These are phyloP conservation scores for Hydrolagus affinis DNA, from an alignment of 2,113 vertebrate species.

Conservation along the genomic window DNA sequence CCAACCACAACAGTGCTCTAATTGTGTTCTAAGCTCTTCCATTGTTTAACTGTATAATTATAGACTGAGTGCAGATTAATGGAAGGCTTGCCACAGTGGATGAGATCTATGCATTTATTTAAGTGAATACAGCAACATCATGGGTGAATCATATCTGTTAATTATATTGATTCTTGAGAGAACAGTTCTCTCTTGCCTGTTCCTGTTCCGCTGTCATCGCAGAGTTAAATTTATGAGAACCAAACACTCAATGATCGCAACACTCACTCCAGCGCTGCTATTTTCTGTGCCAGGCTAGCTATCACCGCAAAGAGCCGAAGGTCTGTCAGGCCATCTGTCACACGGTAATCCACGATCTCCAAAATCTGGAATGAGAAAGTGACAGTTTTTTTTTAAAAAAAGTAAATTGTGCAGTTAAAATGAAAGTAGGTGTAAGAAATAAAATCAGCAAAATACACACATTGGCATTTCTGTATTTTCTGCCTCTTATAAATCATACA, in stretches of 20 bases:
- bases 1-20: constrained; percentile 37
- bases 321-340: constrained; percentile 88
- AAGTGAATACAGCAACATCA: too few relatives aligned
- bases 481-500: too few relatives aligned
- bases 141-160: neutral
- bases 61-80: constrained; percentile 47
- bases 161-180: neutral
- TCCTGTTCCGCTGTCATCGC: constrained; percentile 57
- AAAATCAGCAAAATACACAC: too few relatives aligned
- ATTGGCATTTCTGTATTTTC: too few relatives aligned
- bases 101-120: constrained; percentile 43
- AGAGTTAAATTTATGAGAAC: constrained; percentile 70
- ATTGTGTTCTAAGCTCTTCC: constrained; percentile 51
- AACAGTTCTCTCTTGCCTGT: constrained; percentile 48
- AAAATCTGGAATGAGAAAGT: constrained; percentile 60
- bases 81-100: constrained; percentile 33
- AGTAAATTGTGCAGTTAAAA: too few relatives aligned
- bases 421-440: too few relatives aligned
- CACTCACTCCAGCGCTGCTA: constrained; percentile 79
- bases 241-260: constrained; percentile 49
- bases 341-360: constrained; percentile 83
- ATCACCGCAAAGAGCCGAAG: constrained; percentile 79
- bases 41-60: constrained; percentile 53
- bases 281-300: constrained; percentile 81
- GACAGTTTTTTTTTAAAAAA: neutral